Percentiles rank a stretch among this genome's conserved stretches.
Conservation (phyloP, 1,140 invertebrate genomes). For the Paracyclopina nana region DNA sequence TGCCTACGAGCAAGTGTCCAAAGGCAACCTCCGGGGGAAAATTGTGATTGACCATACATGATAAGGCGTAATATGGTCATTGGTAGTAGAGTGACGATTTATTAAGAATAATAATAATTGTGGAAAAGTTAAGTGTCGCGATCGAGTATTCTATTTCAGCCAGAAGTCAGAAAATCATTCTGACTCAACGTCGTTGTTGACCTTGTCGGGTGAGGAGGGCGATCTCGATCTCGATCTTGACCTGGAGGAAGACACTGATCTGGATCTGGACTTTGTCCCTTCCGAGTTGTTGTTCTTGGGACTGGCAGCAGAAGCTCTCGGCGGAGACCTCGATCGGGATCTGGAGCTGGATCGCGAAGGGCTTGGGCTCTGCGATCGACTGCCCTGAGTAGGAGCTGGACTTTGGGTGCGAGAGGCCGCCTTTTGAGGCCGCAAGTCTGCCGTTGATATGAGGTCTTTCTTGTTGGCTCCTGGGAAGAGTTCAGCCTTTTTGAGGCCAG, state of each 20-base stretch:
- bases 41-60: conserved; percentile 46
- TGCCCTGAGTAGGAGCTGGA: not conserved
- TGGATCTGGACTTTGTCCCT: not conserved
- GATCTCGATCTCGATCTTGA: not conserved
- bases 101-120: not conserved
- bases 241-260: not conserved
- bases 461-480: not conserved
- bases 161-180: not conserved
- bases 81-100: not conserved
- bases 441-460: not conserved
- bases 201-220: no score
- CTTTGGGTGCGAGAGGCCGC: not conserved
- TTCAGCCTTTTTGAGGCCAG: not conserved
- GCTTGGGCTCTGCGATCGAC: not conserved
- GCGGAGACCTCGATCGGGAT: not conserved
- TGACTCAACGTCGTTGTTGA: no score
- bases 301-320: not conserved
- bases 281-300: not conserved
- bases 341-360: not conserved
- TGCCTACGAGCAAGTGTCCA: conserved; percentile 42
- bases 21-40: conserved; percentile 54
- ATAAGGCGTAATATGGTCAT: no score
- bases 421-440: not conserved
- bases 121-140: not conserved
- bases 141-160: not conserved